phyloP scores from a whole-genome alignment of 2,888 invertebrate species.

The Rhabditophanes sp. region DNA sequence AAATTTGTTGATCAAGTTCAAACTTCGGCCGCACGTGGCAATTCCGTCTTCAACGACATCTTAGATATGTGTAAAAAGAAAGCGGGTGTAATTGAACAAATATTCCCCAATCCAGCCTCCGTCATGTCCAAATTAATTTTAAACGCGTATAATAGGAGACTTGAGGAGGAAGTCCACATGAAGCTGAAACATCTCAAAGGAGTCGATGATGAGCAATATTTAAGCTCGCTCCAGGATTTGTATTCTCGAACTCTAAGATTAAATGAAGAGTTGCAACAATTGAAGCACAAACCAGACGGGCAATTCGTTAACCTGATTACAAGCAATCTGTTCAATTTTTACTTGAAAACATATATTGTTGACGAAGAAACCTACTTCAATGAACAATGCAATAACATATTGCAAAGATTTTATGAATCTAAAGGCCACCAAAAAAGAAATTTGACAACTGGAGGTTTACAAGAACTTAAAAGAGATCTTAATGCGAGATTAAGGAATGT shows the following conservation, averaged over 20 bases:
- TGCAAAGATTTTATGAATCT: conserved; percentile 72
- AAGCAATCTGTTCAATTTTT: conserved; percentile 64
- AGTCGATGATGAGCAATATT: conserved; percentile 60
- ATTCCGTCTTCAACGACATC: conserved; percentile 76
- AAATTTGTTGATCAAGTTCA: conserved; percentile 92
- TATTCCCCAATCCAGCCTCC: conserved; percentile 83
- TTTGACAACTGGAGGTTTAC: conserved; percentile 71
- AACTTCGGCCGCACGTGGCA: conserved; percentile 65
- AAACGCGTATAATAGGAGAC: conserved; percentile 77
- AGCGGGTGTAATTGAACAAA: conserved; percentile 58
- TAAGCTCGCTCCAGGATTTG: not conserved
- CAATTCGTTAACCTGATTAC: no score
- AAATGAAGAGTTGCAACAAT: not conserved
- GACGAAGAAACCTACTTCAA: conserved; percentile 62
- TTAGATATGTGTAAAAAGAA: conserved; percentile 71
- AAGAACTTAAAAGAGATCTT: conserved; percentile 76
- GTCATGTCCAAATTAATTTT: conserved; percentile 94
- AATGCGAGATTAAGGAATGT: conserved; percentile 82
- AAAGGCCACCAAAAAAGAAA: conserved; percentile 87
- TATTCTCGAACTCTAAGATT: conserved; percentile 4
- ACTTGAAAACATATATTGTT: conserved; percentile 55
- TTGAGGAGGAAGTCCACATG: conserved; percentile 60
- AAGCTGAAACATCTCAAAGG: conserved; percentile 61
- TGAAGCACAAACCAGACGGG: conserved; percentile 1
- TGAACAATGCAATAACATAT: conserved; percentile 59